Conservation (phyloP, 2,888 invertebrate species). For the Watsonalla cultraria region DNA sequence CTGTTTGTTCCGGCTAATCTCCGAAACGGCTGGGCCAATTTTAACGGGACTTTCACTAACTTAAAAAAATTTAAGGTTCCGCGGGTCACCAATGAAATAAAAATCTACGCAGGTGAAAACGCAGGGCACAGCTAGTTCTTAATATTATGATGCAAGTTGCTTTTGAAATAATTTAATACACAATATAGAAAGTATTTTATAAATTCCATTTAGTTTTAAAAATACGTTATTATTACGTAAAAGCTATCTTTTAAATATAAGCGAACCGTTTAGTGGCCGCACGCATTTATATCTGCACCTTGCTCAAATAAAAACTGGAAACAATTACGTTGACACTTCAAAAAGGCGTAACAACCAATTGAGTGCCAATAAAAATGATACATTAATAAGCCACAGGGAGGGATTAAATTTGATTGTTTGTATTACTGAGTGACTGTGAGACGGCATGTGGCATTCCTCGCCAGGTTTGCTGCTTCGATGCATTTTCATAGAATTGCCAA, state of each 20-base stretch:
- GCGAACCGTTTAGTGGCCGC: conserved; percentile 44
- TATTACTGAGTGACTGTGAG: conserved; percentile 50
- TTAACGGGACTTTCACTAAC: too few species aligned
- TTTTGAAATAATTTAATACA: not conserved
- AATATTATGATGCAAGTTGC: too few species aligned
- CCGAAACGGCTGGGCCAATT: too few species aligned
- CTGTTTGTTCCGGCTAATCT: too few species aligned
- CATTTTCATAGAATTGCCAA: conserved; percentile 74
- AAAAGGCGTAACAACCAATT: conserved; percentile 59
- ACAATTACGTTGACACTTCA: conserved; percentile 61
- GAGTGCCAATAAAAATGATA: conserved; percentile 52
- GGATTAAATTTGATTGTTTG: conserved; percentile 58
- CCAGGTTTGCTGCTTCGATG: conserved; percentile 67
- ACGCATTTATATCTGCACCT: conserved; percentile 70
- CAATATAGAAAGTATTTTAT: conserved; percentile 5
- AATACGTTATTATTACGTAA: conserved; percentile 24
- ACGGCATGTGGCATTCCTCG: conserved; percentile 63
- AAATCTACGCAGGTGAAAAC: too few species aligned
- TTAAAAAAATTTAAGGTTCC: too few species aligned
- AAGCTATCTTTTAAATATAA: conserved; percentile 36
- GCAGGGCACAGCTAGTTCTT: too few species aligned
- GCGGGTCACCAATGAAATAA: too few species aligned
- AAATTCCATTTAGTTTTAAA: conserved; percentile 14
- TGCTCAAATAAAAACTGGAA: conserved; percentile 72
- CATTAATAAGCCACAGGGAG: conserved; percentile 51